Evolutionary conservation across 23 tunicate species (phyloP), one percentile per base, ranked within the genome.

Genomic region (Pegea sp.): DNA sequence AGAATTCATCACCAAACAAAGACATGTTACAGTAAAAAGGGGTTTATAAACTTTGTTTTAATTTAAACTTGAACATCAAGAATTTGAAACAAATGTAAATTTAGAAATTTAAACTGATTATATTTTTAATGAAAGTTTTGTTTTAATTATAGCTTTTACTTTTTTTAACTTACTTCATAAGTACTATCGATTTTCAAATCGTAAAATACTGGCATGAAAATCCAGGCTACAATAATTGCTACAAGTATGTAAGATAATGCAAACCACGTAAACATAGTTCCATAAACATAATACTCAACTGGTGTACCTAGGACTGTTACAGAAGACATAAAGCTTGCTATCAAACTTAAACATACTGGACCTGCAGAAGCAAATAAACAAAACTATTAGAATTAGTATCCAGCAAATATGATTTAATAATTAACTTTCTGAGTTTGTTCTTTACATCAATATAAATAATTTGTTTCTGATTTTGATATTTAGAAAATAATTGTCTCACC

Each of bases 241-340:
- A 84, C 32, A 6, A 68, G 30, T 0, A 56, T 57, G 43, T 74
- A 74, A 11, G 56, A 48, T 19, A 84, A 19, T 26, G 70, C 76
- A 52, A 58, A 84, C 84, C 84, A 84, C 1, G 95, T 55, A 44
- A 84, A 84, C 95, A 84, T 84, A 29, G 76, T 84, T 1, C 95
- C 95, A 51, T 84, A 84, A 50, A 68, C 54, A 56, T 84, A 84
- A 32, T 60, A 84, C 46, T 84, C 95, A 0, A 75, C 81, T 6
- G 95, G 95, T 7, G 68, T 75, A 8, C 95, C 95, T 4, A 84
- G 67, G 3, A 84, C 64, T 7, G 95, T 84, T 0, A 84, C 84
- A 22, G 84, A 73, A 19, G 95, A 84, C 84, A 84, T 72, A 48
- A 84, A 84, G 24, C 95, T 84, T 28, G 95, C 95, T 30, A 84